A percentile compares a stretch with the other conserved stretches of the same genome.
phyloP scores from a whole-genome alignment of 2,888 invertebrate genomes.

The Chironomus tentans region DNA sequence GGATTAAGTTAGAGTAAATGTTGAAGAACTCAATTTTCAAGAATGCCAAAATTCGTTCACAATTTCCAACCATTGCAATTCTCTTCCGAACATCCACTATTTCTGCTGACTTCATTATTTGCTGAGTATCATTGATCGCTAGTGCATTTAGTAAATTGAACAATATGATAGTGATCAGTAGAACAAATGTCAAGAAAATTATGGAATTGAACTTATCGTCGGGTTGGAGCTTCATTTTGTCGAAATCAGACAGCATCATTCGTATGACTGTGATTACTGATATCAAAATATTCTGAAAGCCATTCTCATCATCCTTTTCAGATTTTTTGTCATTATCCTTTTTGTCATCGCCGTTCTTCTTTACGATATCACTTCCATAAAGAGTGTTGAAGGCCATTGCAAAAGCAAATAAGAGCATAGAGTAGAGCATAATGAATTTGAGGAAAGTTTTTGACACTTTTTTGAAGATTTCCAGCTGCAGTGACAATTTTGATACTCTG shows the following conservation, averaged over 20 bases:
- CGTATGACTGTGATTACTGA: background rate
- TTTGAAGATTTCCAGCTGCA: too few relatives aligned
- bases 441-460: too few relatives aligned
- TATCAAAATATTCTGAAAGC: background rate
- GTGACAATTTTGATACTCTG: too few relatives aligned
- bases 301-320: background rate
- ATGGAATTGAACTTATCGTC: background rate
- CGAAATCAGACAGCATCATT: constrained; percentile 14
- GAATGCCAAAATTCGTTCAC: background rate
- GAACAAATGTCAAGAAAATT: background rate
- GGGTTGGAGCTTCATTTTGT: background rate
- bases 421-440: too few relatives aligned
- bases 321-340: background rate
- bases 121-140: background rate
- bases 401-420: too few relatives aligned
- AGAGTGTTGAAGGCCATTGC: too few relatives aligned
- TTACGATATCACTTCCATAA: too few relatives aligned
- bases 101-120: constrained; percentile 4
- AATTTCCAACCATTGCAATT: background rate
- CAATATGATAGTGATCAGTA: background rate
- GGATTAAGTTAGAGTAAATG: background rate
- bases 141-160: constrained; percentile 4
- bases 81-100: background rate
- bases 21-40: background rate
- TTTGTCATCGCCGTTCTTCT: too few relatives aligned